These are phyloP conservation scores for Pristionchus japonicus DNA, from an alignment of 2,888 invertebrate species.

Conservation along the genomic window DNA sequence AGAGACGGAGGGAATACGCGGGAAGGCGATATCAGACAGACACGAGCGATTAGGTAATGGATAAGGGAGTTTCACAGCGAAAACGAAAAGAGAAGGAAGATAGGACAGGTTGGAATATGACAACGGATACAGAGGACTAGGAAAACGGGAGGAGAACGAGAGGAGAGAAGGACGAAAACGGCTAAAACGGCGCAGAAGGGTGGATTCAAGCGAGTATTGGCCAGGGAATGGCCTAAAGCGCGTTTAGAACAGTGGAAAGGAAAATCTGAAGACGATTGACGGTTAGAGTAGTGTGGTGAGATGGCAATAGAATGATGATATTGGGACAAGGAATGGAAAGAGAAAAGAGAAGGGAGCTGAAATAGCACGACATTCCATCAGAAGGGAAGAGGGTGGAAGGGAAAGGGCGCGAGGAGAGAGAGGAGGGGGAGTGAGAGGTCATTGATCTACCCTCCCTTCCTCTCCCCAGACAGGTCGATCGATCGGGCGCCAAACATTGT, in stretches of 20 bases:
- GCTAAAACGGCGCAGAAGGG: too few relatives aligned
- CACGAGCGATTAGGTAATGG: too few relatives aligned
- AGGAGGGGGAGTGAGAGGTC: neutral
- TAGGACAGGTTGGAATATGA: neutral
- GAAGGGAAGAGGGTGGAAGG: neutral
- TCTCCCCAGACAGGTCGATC: neutral
- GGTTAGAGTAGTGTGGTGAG: neutral
- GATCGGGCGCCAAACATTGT: neutral
- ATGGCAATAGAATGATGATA: too few relatives aligned
- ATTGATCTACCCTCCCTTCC: constrained; percentile 27
- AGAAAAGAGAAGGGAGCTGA: neutral
- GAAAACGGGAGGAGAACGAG: neutral
- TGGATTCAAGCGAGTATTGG: neutral
- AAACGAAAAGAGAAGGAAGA: neutral
- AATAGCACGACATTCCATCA: neutral
- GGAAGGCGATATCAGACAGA: too few relatives aligned
- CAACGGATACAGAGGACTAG: neutral
- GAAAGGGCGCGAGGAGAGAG: neutral
- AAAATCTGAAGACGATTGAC: neutral
- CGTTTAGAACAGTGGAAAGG: too few relatives aligned
- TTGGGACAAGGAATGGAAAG: neutral
- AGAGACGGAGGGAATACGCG: neutral
- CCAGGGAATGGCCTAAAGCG: too few relatives aligned
- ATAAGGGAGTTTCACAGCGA: too few relatives aligned
- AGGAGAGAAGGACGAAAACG: neutral